phyloP scores from a whole-genome alignment of 2,797 vertebrate genomes.

The Streptopelia turtur region DNA sequence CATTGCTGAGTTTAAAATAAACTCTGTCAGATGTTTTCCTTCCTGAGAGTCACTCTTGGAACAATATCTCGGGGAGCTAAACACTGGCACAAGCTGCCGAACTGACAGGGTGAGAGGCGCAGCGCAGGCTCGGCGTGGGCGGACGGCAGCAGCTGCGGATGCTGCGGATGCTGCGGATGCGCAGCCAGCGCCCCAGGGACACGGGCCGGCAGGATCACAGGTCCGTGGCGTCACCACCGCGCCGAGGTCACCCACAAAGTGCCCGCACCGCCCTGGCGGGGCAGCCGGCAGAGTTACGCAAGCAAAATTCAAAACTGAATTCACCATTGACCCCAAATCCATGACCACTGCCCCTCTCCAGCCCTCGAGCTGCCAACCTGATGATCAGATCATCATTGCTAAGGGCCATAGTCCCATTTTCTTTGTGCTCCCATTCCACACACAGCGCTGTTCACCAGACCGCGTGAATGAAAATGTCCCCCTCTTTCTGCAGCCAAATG shows the following conservation, averaged over 20 bases:
- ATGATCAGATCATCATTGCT: not conserved
- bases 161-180: not conserved
- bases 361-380: not conserved
- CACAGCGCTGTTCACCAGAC: not conserved
- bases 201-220: fast-evolving
- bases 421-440: not conserved
- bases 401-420: not conserved
- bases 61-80: not conserved
- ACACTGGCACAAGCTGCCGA: not conserved
- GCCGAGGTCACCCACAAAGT: not conserved
- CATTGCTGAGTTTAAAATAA: conserved; percentile 27
- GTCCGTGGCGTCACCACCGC: not conserved
- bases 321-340: not conserved
- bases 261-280: not conserved
- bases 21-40: conserved; percentile 44
- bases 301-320: not conserved
- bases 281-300: not conserved
- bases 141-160: not conserved
- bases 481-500: not conserved
- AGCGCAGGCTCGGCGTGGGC: not conserved
- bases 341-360: not conserved
- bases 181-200: not conserved
- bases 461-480: not conserved
- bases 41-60: conserved; percentile 43
- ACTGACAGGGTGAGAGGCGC: not conserved